phyloP scores from a whole-genome alignment of 2,113 vertebrate genomes.

The Cercopithecus mona region DNA sequence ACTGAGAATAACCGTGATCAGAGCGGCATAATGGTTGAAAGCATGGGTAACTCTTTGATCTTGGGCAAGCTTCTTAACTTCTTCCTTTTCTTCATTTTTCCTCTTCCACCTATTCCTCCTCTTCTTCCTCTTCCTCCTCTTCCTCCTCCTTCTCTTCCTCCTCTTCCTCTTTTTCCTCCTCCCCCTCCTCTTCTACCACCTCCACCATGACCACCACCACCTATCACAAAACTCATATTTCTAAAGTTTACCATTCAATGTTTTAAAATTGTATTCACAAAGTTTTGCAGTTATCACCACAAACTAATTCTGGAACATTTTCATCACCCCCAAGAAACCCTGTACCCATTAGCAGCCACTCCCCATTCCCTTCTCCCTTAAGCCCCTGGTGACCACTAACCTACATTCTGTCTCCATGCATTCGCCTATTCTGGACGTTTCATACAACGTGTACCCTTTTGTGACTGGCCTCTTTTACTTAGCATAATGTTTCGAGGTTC shows the following conservation, averaged over 20 bases:
- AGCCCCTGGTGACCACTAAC: not conserved
- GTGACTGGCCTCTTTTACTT: not conserved
- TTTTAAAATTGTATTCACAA: not conserved
- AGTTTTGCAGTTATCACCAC: not conserved
- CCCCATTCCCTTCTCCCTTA: not conserved
- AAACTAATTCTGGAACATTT: not conserved
- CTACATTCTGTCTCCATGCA: not conserved
- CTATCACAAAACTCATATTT: not conserved
- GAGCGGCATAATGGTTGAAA: not conserved
- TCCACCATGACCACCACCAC: not conserved
- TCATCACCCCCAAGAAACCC: not conserved
- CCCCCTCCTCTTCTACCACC: too few species aligned
- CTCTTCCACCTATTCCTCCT: not conserved
- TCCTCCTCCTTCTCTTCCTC: too few species aligned
- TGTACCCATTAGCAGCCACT: not conserved
- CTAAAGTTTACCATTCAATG: not conserved
- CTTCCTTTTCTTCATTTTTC: not conserved
- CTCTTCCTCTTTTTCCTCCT: not conserved
- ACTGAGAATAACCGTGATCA: not conserved
- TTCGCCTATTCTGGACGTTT: not conserved
- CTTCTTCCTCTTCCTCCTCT: too few species aligned
- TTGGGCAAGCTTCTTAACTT: not conserved
- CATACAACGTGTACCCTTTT: not conserved
- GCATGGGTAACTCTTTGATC: not conserved
- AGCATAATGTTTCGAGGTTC: not conserved